These are phyloP conservation scores for Zoanthus sociatus DNA, from an alignment of 92 coral and sea anemone species.

Conservation along the genomic window DNA sequence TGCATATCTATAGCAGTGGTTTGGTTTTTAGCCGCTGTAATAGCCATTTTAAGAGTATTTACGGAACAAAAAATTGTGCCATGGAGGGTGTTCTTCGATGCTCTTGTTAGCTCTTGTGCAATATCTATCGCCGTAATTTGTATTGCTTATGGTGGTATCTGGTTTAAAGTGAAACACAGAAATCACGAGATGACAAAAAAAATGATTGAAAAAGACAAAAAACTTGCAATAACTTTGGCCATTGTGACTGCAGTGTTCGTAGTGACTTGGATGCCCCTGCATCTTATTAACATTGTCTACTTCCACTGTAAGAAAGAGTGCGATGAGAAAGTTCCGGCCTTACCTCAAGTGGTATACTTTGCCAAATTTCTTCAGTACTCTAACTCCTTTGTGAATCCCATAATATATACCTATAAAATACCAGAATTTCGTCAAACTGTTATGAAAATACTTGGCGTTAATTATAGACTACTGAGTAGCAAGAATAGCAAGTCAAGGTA, in stretches of 20 bases:
- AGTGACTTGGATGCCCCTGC: constrained; percentile 38
- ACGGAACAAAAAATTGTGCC: background rate
- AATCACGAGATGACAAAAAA: constrained; percentile 44
- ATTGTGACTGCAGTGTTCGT: constrained; percentile 36
- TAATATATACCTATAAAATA: constrained; percentile 41
- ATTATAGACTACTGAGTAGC: constrained; percentile 33
- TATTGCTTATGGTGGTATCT: constrained; percentile 35
- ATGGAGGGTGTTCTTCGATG: constrained; percentile 10
- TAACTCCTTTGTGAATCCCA: constrained; percentile 36
- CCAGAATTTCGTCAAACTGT: constrained; percentile 40
- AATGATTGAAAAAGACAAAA: constrained; percentile 47
- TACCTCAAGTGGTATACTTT: constrained; percentile 41
- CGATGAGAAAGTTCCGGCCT: background rate
- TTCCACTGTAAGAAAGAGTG: constrained; percentile 14
- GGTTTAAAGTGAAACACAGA: constrained; percentile 47
- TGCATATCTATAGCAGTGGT: constrained; percentile 5
- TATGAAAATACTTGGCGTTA: constrained; percentile 28
- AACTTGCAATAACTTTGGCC: constrained; percentile 38
- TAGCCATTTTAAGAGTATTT: constrained; percentile 21
- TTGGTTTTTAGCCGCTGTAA: constrained; percentile 31
- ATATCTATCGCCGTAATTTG: constrained; percentile 16
- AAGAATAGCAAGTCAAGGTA: constrained; percentile 31
- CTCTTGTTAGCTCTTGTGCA: constrained; percentile 12
- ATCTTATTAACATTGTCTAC: constrained; percentile 36
- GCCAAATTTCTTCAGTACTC: constrained; percentile 42